Conservation (phyloP, 2,113 vertebrate genomes). For the Cichladusa arquata region DNA sequence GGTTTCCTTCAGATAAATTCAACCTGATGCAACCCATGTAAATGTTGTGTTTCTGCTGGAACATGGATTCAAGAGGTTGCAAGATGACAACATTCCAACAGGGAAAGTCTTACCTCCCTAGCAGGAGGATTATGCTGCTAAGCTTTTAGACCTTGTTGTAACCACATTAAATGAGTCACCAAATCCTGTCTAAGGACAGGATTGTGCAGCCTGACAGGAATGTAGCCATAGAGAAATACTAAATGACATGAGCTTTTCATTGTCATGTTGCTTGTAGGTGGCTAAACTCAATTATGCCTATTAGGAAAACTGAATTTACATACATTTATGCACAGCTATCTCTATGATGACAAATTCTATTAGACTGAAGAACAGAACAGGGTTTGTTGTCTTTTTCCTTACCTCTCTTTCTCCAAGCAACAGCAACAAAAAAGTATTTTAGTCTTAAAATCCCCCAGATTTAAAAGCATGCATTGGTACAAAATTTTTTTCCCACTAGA, state of each 20-base stretch:
- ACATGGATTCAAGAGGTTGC: not conserved
- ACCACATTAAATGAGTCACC: constrained; percentile 35
- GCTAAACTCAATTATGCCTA: not conserved
- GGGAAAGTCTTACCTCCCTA: not conserved
- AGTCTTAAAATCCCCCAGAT: not conserved
- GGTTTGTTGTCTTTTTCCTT: not conserved
- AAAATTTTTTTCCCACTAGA: not conserved
- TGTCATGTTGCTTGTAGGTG: not conserved
- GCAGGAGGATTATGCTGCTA: constrained; percentile 13
- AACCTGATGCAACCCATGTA: not conserved
- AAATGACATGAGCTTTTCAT: not conserved
- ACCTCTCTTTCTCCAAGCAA: not conserved
- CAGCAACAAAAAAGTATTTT: not conserved
- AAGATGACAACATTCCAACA: not conserved
- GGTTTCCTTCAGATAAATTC: not conserved
- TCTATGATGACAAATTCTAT: not conserved
- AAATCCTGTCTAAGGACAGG: constrained; percentile 33
- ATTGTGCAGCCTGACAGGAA: not conserved
- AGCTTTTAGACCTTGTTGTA: constrained; percentile 28
- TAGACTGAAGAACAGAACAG: not conserved
- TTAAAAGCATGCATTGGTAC: not conserved
- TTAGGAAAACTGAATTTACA: not conserved
- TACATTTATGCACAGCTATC: not conserved
- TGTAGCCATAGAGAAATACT: not conserved
- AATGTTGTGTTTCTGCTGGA: not conserved